Conservation (phyloP, 2,797 vertebrate species). For the Cryptoblepharus egeriae region DNA sequence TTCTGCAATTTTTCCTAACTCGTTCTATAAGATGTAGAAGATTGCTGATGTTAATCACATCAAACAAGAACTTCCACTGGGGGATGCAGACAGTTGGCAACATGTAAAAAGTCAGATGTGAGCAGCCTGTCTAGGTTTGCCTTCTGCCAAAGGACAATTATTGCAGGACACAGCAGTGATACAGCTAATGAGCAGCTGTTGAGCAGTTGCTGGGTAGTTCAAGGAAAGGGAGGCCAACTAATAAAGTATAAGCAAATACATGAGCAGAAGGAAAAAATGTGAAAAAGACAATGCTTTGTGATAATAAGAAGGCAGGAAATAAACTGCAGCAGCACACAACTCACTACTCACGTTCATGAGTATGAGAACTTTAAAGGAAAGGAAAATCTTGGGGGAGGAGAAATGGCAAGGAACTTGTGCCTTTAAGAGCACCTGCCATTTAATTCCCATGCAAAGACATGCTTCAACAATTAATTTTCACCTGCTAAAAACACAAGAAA, state of each 20-base stretch:
- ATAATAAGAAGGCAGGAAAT: background rate
- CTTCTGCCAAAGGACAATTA: slow-evolving; percentile 18
- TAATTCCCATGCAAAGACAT: background rate
- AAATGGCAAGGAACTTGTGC: background rate
- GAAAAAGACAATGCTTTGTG: background rate
- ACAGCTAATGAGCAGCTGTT: background rate
- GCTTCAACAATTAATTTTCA: background rate
- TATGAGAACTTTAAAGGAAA: background rate
- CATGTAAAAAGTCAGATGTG: background rate
- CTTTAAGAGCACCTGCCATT: background rate
- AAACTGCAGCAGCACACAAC: background rate
- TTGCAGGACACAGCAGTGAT: background rate
- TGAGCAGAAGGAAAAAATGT: background rate
- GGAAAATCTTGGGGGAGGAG: background rate
- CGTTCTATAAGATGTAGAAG: background rate
- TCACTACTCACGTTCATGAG: background rate
- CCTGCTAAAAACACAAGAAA: background rate
- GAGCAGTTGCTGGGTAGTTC: background rate
- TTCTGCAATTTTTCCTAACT: background rate
- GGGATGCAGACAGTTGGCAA: background rate
- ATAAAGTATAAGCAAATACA: background rate
- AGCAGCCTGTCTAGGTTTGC: background rate
- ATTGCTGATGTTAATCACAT: background rate
- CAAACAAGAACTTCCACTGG: background rate
- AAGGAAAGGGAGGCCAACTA: background rate